Percentiles rank a stretch among this genome's conserved stretches.
These are phyloP conservation scores for Odocoileus hemionus DNA, from an alignment of 2,113 vertebrate genomes.

Conservation along the genomic window DNA sequence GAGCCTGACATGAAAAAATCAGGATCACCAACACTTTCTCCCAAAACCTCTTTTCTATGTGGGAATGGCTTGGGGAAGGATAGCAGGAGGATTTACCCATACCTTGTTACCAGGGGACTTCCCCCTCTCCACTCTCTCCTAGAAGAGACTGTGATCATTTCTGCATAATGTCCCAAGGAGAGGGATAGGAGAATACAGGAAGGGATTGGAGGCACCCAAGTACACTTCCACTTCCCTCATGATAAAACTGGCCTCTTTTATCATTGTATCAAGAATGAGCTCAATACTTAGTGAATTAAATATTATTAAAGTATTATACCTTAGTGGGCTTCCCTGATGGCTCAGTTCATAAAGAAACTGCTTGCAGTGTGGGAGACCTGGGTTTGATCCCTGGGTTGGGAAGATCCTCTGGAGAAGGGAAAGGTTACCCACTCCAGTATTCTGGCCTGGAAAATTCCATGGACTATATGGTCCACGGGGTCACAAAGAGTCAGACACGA, in stretches of 20 bases:
- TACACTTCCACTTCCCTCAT: background rate
- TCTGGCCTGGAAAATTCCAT: background rate
- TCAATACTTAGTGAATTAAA: background rate
- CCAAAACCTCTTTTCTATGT: background rate
- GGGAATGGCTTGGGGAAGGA: background rate
- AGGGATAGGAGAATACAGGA: background rate
- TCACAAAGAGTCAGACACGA: background rate
- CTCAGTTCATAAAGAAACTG: background rate
- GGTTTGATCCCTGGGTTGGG: background rate
- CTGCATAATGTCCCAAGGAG: background rate
- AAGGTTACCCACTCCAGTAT: background rate
- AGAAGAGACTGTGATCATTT: background rate
- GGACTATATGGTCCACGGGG: background rate
- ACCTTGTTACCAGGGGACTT: too few species aligned
- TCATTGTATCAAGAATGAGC: background rate
- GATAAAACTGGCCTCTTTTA: background rate
- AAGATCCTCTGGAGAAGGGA: background rate
- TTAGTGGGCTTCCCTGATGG: background rate
- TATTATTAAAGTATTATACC: background rate
- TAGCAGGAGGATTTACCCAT: background rate
- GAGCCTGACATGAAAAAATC: background rate
- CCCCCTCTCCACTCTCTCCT: background rate
- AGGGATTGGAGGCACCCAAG: background rate
- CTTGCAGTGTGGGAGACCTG: background rate
- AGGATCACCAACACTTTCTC: background rate